Percentiles rank a stretch among this genome's conserved stretches.
phyloP scores from a whole-genome alignment of 2,888 invertebrate species.

The Rotaria sp. region DNA sequence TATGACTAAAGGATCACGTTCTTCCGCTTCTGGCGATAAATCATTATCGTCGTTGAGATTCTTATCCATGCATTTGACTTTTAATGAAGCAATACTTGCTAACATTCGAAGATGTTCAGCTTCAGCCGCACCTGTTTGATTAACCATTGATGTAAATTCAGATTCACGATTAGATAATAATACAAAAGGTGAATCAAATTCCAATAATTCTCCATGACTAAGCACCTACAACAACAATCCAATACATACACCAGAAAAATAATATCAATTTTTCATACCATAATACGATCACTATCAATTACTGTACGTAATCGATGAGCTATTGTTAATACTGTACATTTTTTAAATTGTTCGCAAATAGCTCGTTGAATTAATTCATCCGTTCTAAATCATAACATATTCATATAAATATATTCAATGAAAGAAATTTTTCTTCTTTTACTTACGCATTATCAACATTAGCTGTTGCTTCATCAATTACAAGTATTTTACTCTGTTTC shows the following conservation, averaged over 20 bases:
- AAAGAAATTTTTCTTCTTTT: too few relatives aligned
- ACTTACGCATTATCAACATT: conserved; percentile 47
- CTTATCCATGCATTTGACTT: too few relatives aligned
- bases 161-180: background rate
- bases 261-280: too few relatives aligned
- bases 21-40: too few relatives aligned
- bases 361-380: too few relatives aligned
- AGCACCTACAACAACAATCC: background rate
- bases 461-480: conserved; percentile 46
- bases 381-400: too few relatives aligned
- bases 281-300: too few relatives aligned
- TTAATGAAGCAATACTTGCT: background rate
- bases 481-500: conserved; percentile 49
- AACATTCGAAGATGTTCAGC: background rate
- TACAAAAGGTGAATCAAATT: background rate
- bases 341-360: too few relatives aligned
- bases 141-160: background rate
- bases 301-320: conserved; percentile 49
- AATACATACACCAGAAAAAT: too few relatives aligned
- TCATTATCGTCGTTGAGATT: too few relatives aligned
- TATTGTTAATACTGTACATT: conserved; percentile 61
- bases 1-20: too few relatives aligned
- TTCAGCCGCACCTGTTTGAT: background rate
- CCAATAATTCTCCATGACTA: background rate
- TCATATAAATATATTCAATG: too few relatives aligned